Base-by-base conservation (phyloP, 2,888 invertebrate genomes). In the Eretmocerus hayati region DNA sequence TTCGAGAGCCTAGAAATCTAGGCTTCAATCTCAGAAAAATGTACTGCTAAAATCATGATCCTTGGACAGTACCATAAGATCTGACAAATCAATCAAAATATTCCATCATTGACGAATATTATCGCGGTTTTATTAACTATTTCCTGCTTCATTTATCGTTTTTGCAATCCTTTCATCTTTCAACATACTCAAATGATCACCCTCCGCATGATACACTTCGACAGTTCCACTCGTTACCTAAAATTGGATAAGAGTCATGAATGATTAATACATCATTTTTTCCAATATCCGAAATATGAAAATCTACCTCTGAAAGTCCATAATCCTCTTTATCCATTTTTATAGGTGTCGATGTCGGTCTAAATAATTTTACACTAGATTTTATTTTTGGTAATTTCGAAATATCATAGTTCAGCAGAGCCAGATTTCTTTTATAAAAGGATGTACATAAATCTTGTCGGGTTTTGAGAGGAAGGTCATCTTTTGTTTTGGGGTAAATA, bases 181-280 rank as follows among this genome's bases (percentile, higher is more conserved):
- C 56, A 87, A 63, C 59, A 88, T 84, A 37, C 80, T 80, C 0
- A 78, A 66, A 59, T 88, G 88, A 62, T 84, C 83, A 11, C 87
- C 88, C 60, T 85, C 84, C n/a, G 85, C 72, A 39, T 75, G 77
- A 58, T 80, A 77, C 0, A 86, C 72, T 1, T 76, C 75, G 0
- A 85, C 76, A 3, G 74, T 74, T 1, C 75, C 74, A 21, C 76
- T 75, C 0, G 81, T 81, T 20, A 77, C 65, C 64, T 74, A 58
- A 20, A n/a, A 42, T 41, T 36, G 13, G 22, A 9, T 16, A 36
- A 2, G 30, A 30, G 18, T 9, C 8, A 26, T 9, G 18, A 26
- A 39, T 26, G n/a, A 26, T 15, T 13, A 21, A 31, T 20, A 38
- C n/a, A 32, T 31, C 13, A n/a, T 23, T 46, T 33, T n/a, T 26